These are phyloP conservation scores for Hyppa rectilinea DNA, from an alignment of 2,888 invertebrate species.

Conservation along the genomic window DNA sequence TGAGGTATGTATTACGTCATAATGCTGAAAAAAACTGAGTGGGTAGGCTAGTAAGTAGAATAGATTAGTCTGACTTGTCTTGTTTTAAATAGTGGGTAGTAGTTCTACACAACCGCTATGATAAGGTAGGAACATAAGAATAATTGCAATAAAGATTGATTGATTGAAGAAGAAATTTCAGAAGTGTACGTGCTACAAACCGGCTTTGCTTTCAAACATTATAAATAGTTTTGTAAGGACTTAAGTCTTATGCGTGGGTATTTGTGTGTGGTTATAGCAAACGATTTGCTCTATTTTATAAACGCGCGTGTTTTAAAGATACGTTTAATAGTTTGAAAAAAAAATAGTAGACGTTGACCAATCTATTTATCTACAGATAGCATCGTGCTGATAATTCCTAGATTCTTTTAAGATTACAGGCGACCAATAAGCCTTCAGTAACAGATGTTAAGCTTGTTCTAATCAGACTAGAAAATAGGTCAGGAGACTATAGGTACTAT, in stretches of 20 bases:
- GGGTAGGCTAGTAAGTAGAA: not conserved
- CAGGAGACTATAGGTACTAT: slow-evolving; percentile 7
- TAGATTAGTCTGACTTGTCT: not conserved
- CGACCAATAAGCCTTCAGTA: slow-evolving; percentile 6
- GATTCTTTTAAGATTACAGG: slow-evolving; percentile 30
- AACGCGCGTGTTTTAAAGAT: not conserved
- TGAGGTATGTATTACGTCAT: not conserved
- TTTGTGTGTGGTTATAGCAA: slow-evolving; percentile 41
- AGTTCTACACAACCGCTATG: not conserved
- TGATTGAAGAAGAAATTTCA: not conserved
- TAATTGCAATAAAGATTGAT: too few relatives aligned
- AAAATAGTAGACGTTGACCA: slow-evolving; percentile 25
- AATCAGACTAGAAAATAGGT: slow-evolving; percentile 39
- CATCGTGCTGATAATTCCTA: slow-evolving; percentile 34
- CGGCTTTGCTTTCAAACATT: slow-evolving; percentile 26
- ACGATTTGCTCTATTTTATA: slow-evolving; percentile 18
- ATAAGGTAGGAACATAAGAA: too few relatives aligned
- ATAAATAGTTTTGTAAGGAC: not conserved
- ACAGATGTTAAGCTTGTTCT: slow-evolving; percentile 13
- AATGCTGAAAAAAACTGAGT: not conserved
- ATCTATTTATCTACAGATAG: slow-evolving; percentile 42
- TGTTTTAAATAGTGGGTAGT: not conserved
- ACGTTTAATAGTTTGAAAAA: slow-evolving; percentile 8
- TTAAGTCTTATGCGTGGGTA: slow-evolving; percentile 11
- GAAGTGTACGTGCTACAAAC: slow-evolving; percentile 12